Percentiles rank a stretch among this genome's conserved stretches.
phyloP scores from a whole-genome alignment of 2,888 invertebrate species.

The Prionchulus punctatus region DNA sequence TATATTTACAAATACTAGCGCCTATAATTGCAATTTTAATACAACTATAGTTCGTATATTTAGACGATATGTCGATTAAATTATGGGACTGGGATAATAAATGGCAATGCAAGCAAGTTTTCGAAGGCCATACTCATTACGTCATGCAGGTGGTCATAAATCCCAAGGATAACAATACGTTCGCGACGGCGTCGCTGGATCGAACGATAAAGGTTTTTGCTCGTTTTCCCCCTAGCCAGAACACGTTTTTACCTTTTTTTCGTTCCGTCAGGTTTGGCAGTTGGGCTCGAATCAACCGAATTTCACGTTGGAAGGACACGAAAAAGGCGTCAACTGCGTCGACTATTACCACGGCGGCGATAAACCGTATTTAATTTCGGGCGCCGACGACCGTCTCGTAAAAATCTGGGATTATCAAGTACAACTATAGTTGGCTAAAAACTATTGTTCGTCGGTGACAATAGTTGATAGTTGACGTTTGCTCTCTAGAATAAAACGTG shows the following conservation, averaged over 20 bases:
- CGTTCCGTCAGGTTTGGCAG: constrained; percentile 63
- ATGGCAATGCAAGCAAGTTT: constrained; percentile 94
- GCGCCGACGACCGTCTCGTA: constrained; percentile 88
- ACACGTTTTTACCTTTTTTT: not conserved
- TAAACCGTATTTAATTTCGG: constrained; percentile 95
- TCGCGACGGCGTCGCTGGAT: constrained; percentile 96
- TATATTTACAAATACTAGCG: no score
- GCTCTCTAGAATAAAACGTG: constrained; percentile 79
- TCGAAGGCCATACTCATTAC: constrained; percentile 97
- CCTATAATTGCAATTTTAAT: no score
- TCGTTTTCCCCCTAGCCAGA: not conserved
- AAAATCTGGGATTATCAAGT: constrained; percentile 94
- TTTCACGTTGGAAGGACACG: constrained; percentile 90
- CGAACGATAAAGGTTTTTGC: constrained; percentile 69
- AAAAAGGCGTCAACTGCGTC: constrained; percentile 96
- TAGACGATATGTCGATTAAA: constrained; percentile 95
- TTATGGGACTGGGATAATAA: constrained; percentile 99
- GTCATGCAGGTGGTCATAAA: constrained; percentile 99
- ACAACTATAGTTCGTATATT: no score
- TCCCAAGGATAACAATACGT: constrained; percentile 98
- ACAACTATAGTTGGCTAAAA: constrained; percentile 5
- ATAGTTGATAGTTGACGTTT: constrained; percentile 3
- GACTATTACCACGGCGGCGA: constrained; percentile 98
- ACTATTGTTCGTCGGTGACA: constrained; percentile 4
- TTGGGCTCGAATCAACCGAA: constrained; percentile 90